Percentiles rank a stretch among this genome's conserved stretches.
These are phyloP conservation scores for Petromus typicus DNA, from an alignment of 2,113 vertebrate genomes.

Conservation along the genomic window DNA sequence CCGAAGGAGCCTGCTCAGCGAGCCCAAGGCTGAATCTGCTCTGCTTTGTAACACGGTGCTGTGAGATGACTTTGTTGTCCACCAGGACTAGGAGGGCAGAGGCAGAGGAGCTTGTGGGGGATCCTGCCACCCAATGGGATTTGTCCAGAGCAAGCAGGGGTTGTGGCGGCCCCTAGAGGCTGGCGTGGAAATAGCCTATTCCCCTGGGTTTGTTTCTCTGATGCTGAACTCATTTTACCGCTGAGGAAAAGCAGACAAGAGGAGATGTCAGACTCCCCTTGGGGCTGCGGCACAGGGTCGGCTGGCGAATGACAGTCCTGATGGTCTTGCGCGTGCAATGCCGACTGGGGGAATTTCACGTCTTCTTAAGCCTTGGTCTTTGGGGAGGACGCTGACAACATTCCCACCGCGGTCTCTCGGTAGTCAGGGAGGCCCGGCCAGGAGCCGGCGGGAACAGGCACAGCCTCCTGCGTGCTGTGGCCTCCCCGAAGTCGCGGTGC, in stretches of 20 bases:
- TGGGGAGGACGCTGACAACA: conserved; percentile 43
- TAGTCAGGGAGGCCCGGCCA: background rate
- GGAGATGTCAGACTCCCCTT: background rate
- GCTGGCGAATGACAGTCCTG: background rate
- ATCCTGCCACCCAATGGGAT: background rate
- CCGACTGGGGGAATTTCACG: background rate
- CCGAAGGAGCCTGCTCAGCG: background rate
- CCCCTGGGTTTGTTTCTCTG: accelerated
- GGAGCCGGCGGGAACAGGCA: background rate
- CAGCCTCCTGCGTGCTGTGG: too few species aligned
- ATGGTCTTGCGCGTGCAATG: background rate
- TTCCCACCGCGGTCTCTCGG: background rate
- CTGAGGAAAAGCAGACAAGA: background rate
- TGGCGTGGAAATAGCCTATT: background rate
- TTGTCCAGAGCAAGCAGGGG: too few species aligned
- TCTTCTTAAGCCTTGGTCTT: background rate
- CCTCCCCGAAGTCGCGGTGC: background rate
- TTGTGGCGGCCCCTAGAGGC: background rate
- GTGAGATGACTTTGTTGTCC: background rate
- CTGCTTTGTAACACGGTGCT: background rate
- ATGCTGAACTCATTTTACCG: background rate
- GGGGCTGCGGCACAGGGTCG: background rate
- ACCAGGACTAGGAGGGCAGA: background rate
- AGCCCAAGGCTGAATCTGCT: background rate
- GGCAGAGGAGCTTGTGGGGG: background rate